Conservation (phyloP, 64 coral and sea anemone genomes). For the Stylophora pistillata region DNA sequence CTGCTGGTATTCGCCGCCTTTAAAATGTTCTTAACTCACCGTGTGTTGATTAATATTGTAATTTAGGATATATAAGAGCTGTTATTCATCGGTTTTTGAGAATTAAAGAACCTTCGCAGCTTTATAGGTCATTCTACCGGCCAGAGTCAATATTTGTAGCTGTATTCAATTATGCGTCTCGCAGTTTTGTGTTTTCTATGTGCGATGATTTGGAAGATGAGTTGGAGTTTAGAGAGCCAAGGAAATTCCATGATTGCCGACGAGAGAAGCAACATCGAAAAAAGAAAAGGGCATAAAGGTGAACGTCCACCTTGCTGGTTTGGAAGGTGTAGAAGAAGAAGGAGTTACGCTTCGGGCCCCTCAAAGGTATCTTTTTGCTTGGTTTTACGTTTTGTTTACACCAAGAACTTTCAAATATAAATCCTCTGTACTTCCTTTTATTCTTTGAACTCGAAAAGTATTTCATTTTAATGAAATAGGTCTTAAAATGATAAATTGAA, state of each 20-base stretch:
- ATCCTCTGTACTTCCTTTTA: too few relatives aligned
- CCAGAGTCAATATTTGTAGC: background rate
- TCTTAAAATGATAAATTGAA: too few relatives aligned
- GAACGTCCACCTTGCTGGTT: background rate
- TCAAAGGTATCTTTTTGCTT: background rate
- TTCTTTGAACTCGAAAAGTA: too few relatives aligned
- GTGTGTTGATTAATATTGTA: background rate
- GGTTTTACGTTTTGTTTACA: background rate
- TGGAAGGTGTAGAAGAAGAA: conserved; percentile 11
- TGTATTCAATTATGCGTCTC: background rate
- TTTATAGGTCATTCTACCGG: background rate
- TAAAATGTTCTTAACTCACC: conserved; percentile 1
- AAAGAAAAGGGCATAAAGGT: background rate
- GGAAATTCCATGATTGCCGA: background rate
- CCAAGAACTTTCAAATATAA: too few relatives aligned
- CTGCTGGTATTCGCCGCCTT: background rate
- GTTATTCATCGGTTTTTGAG: background rate
- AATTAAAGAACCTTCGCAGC: background rate
- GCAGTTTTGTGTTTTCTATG: conserved; percentile 21
- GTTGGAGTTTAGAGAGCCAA: background rate
- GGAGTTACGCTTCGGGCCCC: background rate
- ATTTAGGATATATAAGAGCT: background rate
- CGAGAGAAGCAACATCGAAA: background rate
- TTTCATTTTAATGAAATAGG: too few relatives aligned
- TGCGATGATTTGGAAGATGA: background rate